Evolutionary conservation across 2,113 vertebrate species (phyloP).

Genomic region (Tursiops truncatus): DNA sequence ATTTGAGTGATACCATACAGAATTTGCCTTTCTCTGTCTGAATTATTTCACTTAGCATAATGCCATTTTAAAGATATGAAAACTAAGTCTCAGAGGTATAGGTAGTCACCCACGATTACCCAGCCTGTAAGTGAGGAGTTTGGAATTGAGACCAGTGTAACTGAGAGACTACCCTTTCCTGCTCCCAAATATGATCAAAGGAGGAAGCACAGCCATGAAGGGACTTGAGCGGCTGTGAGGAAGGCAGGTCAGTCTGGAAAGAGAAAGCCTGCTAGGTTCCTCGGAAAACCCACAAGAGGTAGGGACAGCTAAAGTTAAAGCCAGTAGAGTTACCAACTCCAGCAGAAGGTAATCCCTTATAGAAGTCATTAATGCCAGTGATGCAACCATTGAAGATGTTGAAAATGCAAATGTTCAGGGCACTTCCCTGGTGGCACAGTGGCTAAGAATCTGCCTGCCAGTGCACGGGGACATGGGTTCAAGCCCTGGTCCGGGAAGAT

Average conservation of each 20-base stretch:
- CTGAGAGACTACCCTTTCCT: neutral
- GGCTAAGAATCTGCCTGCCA: too few species aligned
- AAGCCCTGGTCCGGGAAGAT: too few species aligned
- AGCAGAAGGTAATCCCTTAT: neutral
- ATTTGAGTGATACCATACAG: too few species aligned
- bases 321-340: neutral
- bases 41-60: too few species aligned
- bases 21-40: too few species aligned
- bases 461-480: too few species aligned
- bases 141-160: neutral
- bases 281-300: neutral
- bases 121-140: neutral
- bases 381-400: neutral
- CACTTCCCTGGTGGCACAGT: too few species aligned
- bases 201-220: neutral
- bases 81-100: neutral
- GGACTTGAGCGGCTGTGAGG: neutral
- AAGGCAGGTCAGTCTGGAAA: neutral
- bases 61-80: neutral
- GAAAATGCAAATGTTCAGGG: neutral
- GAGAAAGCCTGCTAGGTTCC: neutral
- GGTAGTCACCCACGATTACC: neutral
- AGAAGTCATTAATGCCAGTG: too few species aligned
- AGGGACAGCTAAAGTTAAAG: neutral
- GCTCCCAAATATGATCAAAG: neutral